Evolutionary conservation across 2,888 invertebrate species (phyloP).

Genomic region (Cerastis rubricosa): DNA sequence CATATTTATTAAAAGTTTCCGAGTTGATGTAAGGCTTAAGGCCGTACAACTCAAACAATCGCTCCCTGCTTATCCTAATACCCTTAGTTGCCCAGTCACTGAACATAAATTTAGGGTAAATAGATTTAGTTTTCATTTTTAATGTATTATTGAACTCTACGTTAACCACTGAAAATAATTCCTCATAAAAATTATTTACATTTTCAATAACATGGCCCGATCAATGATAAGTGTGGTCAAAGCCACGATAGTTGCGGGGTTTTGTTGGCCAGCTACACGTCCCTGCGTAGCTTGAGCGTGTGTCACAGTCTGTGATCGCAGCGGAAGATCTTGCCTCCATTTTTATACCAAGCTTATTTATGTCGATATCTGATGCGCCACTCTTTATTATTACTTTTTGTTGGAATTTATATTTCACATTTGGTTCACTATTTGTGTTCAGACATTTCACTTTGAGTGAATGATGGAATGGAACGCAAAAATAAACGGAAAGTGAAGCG

Average conservation of each 20-base stretch:
- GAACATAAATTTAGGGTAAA: too few species aligned
- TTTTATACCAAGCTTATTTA: not conserved
- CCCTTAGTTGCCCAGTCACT: too few species aligned
- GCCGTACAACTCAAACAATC: too few species aligned
- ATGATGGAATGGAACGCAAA: not conserved
- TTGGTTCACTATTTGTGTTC: not conserved
- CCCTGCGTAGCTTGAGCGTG: not conserved
- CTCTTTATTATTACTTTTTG: not conserved
- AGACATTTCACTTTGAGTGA: not conserved
- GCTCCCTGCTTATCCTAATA: too few species aligned
- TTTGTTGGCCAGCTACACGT: not conserved
- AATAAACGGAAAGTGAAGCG: not conserved
- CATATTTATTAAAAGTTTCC: too few species aligned
- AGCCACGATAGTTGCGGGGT: not conserved
- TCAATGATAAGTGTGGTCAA: not conserved
- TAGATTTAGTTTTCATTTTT: too few species aligned
- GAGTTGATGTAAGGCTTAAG: too few species aligned
- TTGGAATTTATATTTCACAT: not conserved
- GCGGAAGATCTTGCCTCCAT: not conserved
- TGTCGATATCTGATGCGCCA: not conserved
- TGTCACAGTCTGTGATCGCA: fast-evolving
- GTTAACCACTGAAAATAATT: too few species aligned
- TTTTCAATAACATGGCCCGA: too few species aligned
- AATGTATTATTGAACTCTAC: too few species aligned
- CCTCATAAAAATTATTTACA: too few species aligned